phyloP scores from a whole-genome alignment of 1,140 invertebrate species.

The Hermatobates lingyangjiaoensis region DNA sequence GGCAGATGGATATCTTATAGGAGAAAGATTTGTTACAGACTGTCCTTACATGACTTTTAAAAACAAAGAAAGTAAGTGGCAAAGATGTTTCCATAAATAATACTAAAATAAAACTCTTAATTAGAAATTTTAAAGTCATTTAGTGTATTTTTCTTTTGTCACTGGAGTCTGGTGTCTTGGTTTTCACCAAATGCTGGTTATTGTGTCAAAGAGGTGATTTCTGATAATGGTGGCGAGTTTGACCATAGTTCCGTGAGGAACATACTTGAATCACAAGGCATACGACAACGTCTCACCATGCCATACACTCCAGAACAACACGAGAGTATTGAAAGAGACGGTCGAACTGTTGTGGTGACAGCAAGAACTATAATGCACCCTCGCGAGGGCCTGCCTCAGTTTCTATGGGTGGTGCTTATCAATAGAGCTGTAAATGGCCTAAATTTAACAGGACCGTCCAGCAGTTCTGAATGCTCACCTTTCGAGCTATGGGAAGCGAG shows the following conservation, averaged over 20 bases:
- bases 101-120: too few species aligned
- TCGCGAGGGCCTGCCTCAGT: background rate
- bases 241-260: constrained; percentile 18
- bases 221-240: constrained; percentile 20
- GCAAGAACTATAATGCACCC: background rate
- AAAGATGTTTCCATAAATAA: too few species aligned
- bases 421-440: background rate
- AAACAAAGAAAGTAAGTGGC: too few species aligned
- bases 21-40: too few species aligned
- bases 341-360: background rate
- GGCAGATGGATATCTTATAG: too few species aligned
- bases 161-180: too few species aligned
- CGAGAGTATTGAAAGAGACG: background rate
- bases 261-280: constrained; percentile 13
- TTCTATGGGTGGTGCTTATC: background rate
- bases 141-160: too few species aligned
- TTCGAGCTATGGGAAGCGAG: background rate
- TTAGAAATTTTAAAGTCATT: too few species aligned
- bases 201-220: constrained; percentile 18
- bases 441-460: background rate
- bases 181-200: constrained; percentile 16
- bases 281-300: background rate
- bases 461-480: background rate
- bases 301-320: background rate
- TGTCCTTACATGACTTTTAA: too few species aligned